These are phyloP conservation scores for Teinopalpus imperialis DNA, from an alignment of 2,888 invertebrate species.

Conservation along the genomic window DNA sequence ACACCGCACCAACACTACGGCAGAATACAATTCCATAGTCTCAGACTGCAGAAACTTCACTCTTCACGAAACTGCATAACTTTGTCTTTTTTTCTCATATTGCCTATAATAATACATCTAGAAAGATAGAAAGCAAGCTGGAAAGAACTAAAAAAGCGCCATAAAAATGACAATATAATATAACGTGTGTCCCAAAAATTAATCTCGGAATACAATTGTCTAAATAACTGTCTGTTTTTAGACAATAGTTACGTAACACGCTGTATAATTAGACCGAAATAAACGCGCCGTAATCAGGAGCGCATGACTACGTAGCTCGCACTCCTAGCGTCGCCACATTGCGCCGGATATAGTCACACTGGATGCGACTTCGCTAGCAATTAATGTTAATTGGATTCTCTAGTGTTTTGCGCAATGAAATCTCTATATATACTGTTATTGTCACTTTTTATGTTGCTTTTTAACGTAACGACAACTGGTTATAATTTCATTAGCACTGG, in stretches of 20 bases:
- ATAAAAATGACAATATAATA: neutral
- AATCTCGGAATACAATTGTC: slow-evolving; percentile 7
- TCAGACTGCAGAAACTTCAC: too few relatives aligned
- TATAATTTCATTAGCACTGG: too few relatives aligned
- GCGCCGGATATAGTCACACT: neutral
- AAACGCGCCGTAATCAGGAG: slow-evolving; percentile 18
- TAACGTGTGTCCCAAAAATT: neutral
- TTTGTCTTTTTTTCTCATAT: too few relatives aligned
- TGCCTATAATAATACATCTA: too few relatives aligned
- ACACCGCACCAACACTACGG: too few relatives aligned
- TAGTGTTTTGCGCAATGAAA: slow-evolving; percentile 6
- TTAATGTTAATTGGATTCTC: slow-evolving; percentile 5
- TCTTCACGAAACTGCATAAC: too few relatives aligned
- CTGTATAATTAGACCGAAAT: slow-evolving; percentile 17
- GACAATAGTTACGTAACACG: slow-evolving; percentile 12
- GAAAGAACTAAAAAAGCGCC: too few relatives aligned
- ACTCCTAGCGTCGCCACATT: neutral
- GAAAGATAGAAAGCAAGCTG: too few relatives aligned
- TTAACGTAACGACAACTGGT: too few relatives aligned
- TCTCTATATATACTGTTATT: too few relatives aligned
- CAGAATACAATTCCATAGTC: too few relatives aligned
- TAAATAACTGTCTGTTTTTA: slow-evolving; percentile 7
- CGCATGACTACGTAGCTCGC: neutral
- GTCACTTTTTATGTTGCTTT: too few relatives aligned
- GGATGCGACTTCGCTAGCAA: neutral